Conservation (phyloP, 2,113 vertebrate genomes). For the Ahaetulla prasina region DNA sequence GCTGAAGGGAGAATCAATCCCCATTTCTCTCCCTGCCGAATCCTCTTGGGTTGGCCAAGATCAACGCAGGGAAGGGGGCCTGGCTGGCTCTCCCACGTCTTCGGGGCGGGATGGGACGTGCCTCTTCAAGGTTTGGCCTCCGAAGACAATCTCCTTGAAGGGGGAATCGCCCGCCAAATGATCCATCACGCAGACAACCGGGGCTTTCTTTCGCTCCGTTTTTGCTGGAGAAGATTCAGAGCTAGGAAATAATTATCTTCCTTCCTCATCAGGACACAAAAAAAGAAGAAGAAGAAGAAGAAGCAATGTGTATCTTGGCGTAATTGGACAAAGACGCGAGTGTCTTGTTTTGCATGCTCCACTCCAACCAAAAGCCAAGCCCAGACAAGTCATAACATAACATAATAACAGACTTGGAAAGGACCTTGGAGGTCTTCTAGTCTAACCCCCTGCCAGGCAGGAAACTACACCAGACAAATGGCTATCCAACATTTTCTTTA, state of each 20-base stretch:
- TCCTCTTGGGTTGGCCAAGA: not conserved
- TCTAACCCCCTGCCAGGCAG: too few species aligned
- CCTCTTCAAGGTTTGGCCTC: not conserved
- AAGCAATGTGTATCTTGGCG: not conserved
- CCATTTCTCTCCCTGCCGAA: not conserved
- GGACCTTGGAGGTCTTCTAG: too few species aligned
- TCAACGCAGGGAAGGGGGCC: not conserved
- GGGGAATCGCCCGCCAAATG: too few species aligned
- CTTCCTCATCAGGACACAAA: not conserved
- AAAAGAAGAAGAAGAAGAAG: not conserved
- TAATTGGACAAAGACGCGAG: not conserved
- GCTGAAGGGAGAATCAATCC: not conserved
- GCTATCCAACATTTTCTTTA: too few species aligned
- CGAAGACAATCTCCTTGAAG: not conserved
- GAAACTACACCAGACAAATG: too few species aligned
- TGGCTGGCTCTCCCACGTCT: not conserved
- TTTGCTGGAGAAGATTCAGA: not conserved
- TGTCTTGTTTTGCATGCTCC: not conserved
- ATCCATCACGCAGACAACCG: not conserved
- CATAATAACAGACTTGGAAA: too few species aligned
- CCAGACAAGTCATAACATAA: not conserved
- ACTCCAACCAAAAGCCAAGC: too few species aligned
- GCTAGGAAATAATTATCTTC: not conserved
- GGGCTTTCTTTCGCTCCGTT: not conserved
- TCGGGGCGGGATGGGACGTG: not conserved